A percentile compares a stretch with the other conserved stretches of the same genome.
These are phyloP conservation scores for Thecophora atra DNA, from an alignment of 2,888 invertebrate species.

Conservation along the genomic window DNA sequence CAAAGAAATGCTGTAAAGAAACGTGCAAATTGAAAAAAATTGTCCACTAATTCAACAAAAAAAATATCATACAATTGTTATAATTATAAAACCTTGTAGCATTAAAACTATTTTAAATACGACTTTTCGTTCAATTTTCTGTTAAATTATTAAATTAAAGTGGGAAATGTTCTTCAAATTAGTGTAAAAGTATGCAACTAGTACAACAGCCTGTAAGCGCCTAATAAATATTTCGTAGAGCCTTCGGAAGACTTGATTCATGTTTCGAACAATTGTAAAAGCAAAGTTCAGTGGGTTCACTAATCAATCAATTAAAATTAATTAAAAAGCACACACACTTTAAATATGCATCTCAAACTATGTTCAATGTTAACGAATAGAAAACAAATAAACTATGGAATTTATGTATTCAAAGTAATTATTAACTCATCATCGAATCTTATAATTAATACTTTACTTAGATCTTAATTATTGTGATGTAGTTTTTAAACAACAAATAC, in stretches of 20 bases:
- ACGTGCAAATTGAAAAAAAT: too few relatives aligned
- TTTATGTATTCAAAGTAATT: slow-evolving; percentile 17
- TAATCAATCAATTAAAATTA: not conserved
- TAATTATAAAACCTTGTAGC: not conserved
- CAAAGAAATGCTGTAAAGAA: too few relatives aligned
- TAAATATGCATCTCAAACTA: slow-evolving; percentile 1
- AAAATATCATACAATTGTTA: not conserved
- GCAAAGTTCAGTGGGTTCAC: not conserved
- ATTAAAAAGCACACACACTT: not conserved
- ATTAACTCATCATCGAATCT: slow-evolving; percentile 35
- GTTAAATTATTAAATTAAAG: not conserved
- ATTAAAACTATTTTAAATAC: not conserved
- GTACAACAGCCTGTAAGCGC: not conserved
- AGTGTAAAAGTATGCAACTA: not conserved
- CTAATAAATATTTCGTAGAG: not conserved
- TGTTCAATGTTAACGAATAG: not conserved
- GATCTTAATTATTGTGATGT: slow-evolving; percentile 65
- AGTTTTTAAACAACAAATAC: slow-evolving; percentile 52
- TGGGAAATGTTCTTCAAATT: not conserved
- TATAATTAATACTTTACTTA: slow-evolving; percentile 48
- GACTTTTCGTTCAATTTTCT: not conserved
- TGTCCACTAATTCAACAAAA: not conserved
- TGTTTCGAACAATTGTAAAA: not conserved
- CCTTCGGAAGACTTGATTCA: not conserved
- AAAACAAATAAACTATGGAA: slow-evolving; percentile 25